A percentile compares a stretch with the other conserved stretches of the same genome.
Evolutionary conservation across 2,797 vertebrate species (phyloP).

Genomic region (Sorex maritimensis): DNA sequence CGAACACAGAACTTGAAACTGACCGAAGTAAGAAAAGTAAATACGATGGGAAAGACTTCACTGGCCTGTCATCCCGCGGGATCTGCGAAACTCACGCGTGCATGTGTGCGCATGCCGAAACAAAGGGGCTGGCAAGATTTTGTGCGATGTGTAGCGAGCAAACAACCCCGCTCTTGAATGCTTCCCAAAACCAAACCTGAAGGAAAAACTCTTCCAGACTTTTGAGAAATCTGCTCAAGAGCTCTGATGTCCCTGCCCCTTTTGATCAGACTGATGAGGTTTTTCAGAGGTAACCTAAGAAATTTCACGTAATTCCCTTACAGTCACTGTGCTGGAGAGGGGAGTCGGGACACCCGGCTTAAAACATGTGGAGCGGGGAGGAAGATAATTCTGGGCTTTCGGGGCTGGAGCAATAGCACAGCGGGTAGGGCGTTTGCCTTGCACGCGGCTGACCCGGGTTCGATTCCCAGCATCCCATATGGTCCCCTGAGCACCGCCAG

Average conservation of each 20-base stretch:
- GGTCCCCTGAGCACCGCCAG: no score
- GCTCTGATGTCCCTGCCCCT: slow-evolving; percentile 55
- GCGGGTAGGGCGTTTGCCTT: no score
- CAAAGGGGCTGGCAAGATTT: no score
- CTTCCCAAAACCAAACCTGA: slow-evolving; percentile 74
- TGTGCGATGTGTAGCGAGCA: no score
- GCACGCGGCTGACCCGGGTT: no score
- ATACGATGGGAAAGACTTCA: slow-evolving; percentile 49
- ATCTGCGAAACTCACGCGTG: no score
- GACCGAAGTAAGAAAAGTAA: slow-evolving; percentile 84
- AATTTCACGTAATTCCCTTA: slow-evolving; percentile 65
- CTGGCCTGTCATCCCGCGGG: no score
- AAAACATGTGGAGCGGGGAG: neutral
- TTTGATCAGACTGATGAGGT: slow-evolving; percentile 54
- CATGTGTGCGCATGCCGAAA: no score
- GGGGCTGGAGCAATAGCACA: no score
- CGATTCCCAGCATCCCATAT: no score
- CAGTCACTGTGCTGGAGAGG: neutral
- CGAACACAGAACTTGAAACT: slow-evolving; percentile 81
- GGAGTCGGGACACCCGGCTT: neutral
- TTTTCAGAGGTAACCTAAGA: slow-evolving; percentile 62
- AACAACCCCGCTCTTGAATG: no score
- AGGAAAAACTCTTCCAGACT: slow-evolving; percentile 27
- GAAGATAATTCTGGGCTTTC: neutral
- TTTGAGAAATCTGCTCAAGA: slow-evolving; percentile 50